Evolutionary conservation across 2,113 vertebrate species (phyloP), one percentile per base, ranked within the genome.

Genomic region (Alethe diademata): DNA sequence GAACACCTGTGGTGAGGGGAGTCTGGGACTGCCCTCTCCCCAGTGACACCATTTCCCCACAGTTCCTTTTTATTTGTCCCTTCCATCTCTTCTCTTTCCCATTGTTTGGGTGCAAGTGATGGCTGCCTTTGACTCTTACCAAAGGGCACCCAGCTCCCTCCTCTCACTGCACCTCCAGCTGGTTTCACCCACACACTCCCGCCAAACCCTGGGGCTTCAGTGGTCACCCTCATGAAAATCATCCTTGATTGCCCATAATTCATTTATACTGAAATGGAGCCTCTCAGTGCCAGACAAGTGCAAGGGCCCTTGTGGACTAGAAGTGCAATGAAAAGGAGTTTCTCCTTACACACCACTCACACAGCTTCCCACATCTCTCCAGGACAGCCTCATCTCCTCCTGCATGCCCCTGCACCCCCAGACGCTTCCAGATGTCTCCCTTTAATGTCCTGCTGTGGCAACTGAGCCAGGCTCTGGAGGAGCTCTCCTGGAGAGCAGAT

Each of bases 401-500:
- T 2, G 3, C 51, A 58, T n/a, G 16, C 16, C 35, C 62, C 69
- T 75, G 36, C 54, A 62, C 29, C 33, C 23, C 35, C 9, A 86
- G 35, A 35, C 10, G 8, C 47, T 76, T 58, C 38, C 51, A 36
- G 45, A 53, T 8, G 1, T 45, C 58, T 72, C 31, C 60, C 26
- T 80, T 66, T 50, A 53, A 74, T 33, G 47, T 70, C 89, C 67
- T 86, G n/a, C 78, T 82, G 82, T 4, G 3, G 82, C 57, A 88
- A 19, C 35, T 11, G 35, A 92, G 54, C 24, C 2, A 4, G 57
- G 42, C 45, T 83, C 23, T 73, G 74, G 67, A 93, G 70, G 38
- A 93, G 75, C 47, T 80, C 86, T 95, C 76, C 62, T 65, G 72
- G 67, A 86, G 54, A 61, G 53, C 67, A 65, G 40, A 18, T 14